Base-by-base conservation (phyloP, 1,140 invertebrate species). In the Plutomurus gul region DNA sequence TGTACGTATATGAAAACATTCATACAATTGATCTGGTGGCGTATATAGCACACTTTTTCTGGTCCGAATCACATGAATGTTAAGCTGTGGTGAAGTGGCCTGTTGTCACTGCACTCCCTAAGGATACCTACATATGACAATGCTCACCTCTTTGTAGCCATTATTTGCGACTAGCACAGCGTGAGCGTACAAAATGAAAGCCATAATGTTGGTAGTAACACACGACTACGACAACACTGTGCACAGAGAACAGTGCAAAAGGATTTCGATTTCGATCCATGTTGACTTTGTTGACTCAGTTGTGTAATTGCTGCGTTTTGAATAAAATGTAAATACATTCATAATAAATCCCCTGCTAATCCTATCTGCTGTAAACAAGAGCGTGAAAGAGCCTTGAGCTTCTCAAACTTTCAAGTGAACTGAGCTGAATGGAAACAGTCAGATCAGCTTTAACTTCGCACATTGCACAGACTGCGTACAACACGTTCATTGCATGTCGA, bases 271-370 rank as follows among this genome's bases (percentile, higher is more conserved):
- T 40, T 72, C 70, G 37, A 72, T 43, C 70, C 39, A 27, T 43
- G 37, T 40, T 72, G 70, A 72, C 70, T 72, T 37, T 43, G 37
- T 40, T 72, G 70, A 72, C 70, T 72, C 70, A 72, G 36, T 72
- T 46, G 70, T 72, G 37, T 72, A 72, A 72, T 72, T 72, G 70
- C 70, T 72, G 18, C 36, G 36, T 25, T 72, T 72, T 72, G 70
- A 72, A 72, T 72, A 72, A 72, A 72, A 72, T 72, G 37, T 72
- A 72, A 39, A 72, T 72, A 72, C 70, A 43, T 72, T 40, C 70
- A 43, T 72, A 72, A 72, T 40, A 72, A 72, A 72, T 72, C 37
- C 70, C n/a, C 16, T 22, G 18, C 36, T 72, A 72, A 72, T 72
- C 70, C 39, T 46, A 72, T 72, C 70, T 22, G 37, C 27, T 65